Evolutionary conservation across 2,888 invertebrate genomes (phyloP).

Genomic region (Thymelicus sylvestris): DNA sequence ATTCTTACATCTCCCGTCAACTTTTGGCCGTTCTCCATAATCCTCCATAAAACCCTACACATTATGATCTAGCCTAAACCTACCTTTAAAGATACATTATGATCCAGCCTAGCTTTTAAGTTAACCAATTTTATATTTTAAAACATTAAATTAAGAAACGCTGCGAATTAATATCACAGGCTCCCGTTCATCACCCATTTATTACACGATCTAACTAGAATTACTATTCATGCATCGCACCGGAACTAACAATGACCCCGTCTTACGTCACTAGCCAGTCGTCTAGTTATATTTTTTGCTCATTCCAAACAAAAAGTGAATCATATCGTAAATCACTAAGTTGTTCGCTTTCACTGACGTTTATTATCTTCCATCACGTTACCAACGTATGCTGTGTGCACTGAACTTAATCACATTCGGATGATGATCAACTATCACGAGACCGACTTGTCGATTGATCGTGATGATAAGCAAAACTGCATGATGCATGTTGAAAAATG

Average conservation of each 20-base stretch:
- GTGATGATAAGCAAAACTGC: background rate
- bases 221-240: background rate
- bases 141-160: too few species aligned
- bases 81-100: too few species aligned
- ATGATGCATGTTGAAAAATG: too few species aligned
- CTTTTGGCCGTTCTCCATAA: too few species aligned
- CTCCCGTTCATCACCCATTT: background rate
- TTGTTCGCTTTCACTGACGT: conserved; percentile 28
- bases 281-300: conserved; percentile 25
- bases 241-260: conserved; percentile 26
- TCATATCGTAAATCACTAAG: conserved; percentile 20
- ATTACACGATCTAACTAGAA: background rate
- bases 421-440: background rate
- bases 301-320: conserved; percentile 23
- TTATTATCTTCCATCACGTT: conserved; percentile 29
- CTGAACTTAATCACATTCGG: background rate
- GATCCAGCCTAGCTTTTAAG: too few species aligned
- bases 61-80: too few species aligned
- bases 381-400: background rate
- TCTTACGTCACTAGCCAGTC: conserved; percentile 19
- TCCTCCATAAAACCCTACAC: too few species aligned
- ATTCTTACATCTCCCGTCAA: too few species aligned
- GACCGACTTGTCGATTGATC: background rate
- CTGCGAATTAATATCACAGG: too few species aligned
- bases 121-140: too few species aligned